A percentile compares a stretch with the other conserved stretches of the same genome.
These are phyloP conservation scores for Connochaetes taurinus DNA, from an alignment of 2,113 vertebrate genomes.

Conservation along the genomic window DNA sequence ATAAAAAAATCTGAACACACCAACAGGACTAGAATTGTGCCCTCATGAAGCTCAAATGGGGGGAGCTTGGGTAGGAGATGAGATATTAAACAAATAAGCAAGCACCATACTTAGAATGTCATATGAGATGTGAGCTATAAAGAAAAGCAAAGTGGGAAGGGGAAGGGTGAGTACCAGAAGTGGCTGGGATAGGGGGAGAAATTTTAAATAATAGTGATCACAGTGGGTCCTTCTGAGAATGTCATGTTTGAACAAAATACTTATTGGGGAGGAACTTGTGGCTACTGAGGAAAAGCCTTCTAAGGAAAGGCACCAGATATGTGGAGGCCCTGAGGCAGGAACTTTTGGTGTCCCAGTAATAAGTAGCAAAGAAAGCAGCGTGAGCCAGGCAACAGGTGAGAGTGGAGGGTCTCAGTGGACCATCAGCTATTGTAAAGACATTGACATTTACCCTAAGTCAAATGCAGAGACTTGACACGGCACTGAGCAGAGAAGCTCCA, in stretches of 20 bases:
- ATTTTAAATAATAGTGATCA: neutral
- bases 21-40: neutral
- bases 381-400: neutral
- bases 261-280: neutral
- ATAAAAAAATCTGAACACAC: neutral
- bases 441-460: neutral
- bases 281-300: neutral
- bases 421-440: neutral
- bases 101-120: neutral
- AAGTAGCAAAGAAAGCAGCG: neutral
- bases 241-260: neutral
- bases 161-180: neutral
- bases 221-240: neutral
- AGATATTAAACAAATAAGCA: neutral
- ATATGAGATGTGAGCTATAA: neutral
- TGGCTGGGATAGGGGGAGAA: neutral
- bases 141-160: neutral
- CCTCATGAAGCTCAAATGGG: neutral
- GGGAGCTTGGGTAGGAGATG: neutral
- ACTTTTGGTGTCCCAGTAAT: neutral
- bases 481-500: neutral
- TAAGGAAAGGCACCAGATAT: neutral
- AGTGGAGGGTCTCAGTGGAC: neutral
- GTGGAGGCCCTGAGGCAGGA: neutral
- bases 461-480: neutral